phyloP scores from a whole-genome alignment of 2,113 vertebrate species.

The Cyanoderma ruficeps region DNA sequence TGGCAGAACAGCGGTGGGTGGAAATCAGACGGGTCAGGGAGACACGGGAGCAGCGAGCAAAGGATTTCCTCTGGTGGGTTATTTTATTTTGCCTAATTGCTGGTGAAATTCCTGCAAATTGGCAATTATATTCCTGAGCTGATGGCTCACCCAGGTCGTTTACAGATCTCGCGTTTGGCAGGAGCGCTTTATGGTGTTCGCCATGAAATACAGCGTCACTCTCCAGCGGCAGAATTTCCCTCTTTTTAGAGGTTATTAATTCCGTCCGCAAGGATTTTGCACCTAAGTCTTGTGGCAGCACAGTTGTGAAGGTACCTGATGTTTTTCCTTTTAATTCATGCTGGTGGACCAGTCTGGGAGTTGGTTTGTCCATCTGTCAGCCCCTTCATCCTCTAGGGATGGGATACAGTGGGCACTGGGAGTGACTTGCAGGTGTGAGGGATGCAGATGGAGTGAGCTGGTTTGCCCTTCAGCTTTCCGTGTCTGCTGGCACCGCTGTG shows the following conservation, averaged over 20 bases:
- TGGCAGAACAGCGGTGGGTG: background rate
- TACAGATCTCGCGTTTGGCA: constrained; percentile 56
- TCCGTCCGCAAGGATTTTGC: background rate
- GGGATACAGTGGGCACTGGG: fast-evolving
- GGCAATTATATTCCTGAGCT: constrained; percentile 62
- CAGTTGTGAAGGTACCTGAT: background rate
- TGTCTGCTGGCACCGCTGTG: fast-evolving
- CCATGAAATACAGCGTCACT: constrained; percentile 24
- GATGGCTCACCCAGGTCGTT: constrained; percentile 69
- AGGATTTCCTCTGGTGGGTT: constrained; percentile 54
- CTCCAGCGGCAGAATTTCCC: background rate
- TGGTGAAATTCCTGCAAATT: constrained; percentile 73
- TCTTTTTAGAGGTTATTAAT: background rate
- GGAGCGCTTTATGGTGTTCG: constrained; percentile 8
- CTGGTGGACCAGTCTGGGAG: background rate
- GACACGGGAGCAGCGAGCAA: background rate
- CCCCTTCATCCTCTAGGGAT: background rate
- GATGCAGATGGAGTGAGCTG: fast-evolving
- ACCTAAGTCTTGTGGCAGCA: background rate
- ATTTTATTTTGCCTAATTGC: constrained; percentile 74
- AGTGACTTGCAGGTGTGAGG: fast-evolving
- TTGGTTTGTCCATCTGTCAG: fast-evolving
- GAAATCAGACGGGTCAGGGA: background rate
- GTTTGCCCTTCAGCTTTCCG: background rate
- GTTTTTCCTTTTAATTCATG: background rate